A percentile compares a stretch with the other conserved stretches of the same genome.
phyloP scores from a whole-genome alignment of 2,797 vertebrate species.

The Clamator glandarius region DNA sequence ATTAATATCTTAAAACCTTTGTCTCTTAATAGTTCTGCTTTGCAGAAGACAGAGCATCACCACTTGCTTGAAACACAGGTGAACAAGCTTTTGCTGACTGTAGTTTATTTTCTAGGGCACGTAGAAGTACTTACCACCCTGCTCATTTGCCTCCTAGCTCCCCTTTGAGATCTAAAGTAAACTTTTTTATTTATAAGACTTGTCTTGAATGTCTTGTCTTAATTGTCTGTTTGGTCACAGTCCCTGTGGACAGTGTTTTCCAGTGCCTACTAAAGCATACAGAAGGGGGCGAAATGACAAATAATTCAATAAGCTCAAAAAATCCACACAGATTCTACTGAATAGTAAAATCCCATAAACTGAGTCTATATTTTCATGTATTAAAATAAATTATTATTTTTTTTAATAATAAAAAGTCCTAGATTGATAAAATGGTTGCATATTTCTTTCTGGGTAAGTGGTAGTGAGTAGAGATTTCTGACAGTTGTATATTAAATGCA shows the following conservation, averaged over 20 bases:
- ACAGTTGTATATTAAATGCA: constrained; percentile 83
- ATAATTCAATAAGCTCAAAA: not conserved
- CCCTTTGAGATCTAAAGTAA: not conserved
- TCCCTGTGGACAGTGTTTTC: constrained; percentile 31
- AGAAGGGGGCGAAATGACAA: not conserved
- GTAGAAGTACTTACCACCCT: not conserved
- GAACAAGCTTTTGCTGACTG: not conserved
- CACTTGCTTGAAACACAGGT: not conserved
- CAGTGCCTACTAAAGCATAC: not conserved
- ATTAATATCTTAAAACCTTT: not conserved
- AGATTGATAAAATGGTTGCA: constrained; percentile 58
- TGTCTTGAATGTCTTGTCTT: constrained; percentile 25
- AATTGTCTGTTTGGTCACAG: constrained; percentile 13
- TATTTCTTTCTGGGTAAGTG: constrained; percentile 69
- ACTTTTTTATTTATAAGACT: not conserved
- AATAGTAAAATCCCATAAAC: not conserved
- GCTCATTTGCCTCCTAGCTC: not conserved
- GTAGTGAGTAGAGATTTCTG: constrained; percentile 75
- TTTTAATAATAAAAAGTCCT: constrained; percentile 49
- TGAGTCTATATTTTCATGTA: constrained; percentile 37
- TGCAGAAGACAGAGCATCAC: not conserved
- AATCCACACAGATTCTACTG: not conserved
- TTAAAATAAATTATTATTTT: constrained; percentile 23
- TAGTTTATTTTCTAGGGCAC: not conserved
- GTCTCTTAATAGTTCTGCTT: not conserved